A percentile compares a stretch with the other conserved stretches of the same genome.
These are phyloP conservation scores for Sapayoa aenigma DNA, from an alignment of 2,113 vertebrate species.

Conservation along the genomic window DNA sequence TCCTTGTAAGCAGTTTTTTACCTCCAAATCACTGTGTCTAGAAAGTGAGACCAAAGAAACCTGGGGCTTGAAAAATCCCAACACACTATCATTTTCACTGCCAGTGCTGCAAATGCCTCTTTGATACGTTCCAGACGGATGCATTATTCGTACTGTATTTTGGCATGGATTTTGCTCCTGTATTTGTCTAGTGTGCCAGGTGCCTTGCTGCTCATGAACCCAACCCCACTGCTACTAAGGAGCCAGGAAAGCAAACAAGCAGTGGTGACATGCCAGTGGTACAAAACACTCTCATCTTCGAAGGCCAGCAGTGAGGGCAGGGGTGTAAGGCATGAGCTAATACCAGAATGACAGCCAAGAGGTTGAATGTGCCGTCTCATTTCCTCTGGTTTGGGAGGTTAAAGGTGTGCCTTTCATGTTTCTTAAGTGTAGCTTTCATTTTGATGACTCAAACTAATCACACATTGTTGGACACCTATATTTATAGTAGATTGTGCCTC, in stretches of 20 bases:
- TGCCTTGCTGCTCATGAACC: constrained; percentile 34
- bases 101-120: not conserved
- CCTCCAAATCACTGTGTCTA: not conserved
- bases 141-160: constrained; percentile 11
- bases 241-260: constrained; percentile 39
- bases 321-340: constrained; percentile 1
- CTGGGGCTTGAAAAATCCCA: not conserved
- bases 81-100: constrained; percentile 14
- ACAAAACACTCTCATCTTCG: not conserved
- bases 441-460: constrained; percentile 45
- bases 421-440: constrained; percentile 6
- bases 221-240: not conserved
- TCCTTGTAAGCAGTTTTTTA: not conserved
- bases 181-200: constrained; percentile 16
- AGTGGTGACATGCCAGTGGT: not conserved
- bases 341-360: not conserved
- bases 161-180: constrained; percentile 25
- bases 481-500: not conserved
- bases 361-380: constrained; percentile 6
- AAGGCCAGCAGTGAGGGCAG: not conserved
- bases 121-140: not conserved
- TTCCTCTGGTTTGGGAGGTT: constrained; percentile 21
- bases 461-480: not conserved
- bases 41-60: not conserved
- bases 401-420: constrained; percentile 45